Evolutionary conservation across 1,140 invertebrate genomes (phyloP).

Genomic region (Cherax quadricarinatus): DNA sequence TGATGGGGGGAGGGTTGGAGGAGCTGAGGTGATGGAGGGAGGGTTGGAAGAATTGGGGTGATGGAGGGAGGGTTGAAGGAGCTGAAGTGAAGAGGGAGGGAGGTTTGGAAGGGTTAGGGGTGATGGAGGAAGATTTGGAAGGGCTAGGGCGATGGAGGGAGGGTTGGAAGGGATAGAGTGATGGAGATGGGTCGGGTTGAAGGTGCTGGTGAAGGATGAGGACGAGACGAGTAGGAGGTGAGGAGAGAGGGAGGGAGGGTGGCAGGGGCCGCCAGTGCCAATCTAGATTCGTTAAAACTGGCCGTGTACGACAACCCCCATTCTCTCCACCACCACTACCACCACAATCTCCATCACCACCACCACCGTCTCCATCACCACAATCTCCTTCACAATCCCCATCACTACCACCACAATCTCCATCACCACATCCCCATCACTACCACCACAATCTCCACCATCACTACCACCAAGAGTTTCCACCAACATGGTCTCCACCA

Average conservation of each 20-base stretch:
- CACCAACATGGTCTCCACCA: background rate
- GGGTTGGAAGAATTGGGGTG: too few species aligned
- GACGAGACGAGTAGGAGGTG: too few species aligned
- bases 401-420: too few species aligned
- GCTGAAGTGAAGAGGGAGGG: background rate
- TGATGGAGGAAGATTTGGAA: background rate
- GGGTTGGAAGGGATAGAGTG: background rate
- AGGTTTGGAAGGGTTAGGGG: background rate
- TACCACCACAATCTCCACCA: background rate
- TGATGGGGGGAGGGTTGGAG: background rate
- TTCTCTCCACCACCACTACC: background rate
- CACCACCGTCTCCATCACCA: background rate
- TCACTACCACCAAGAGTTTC: background rate
- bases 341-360: background rate
- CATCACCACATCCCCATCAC: background rate
- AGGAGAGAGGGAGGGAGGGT: background rate
- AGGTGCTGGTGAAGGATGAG: background rate
- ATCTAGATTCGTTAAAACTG: constrained; percentile 32
- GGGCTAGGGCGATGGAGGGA: background rate
- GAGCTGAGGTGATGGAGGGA: background rate
- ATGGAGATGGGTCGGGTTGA: background rate
- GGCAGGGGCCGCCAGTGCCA: background rate
- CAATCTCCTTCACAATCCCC: background rate
- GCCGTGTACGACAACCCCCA: background rate
- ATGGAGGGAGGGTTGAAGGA: background rate